Percentiles rank a stretch among this genome's conserved stretches.
phyloP scores from a whole-genome alignment of 2,797 vertebrate species.

The Acrocephalus scirpaceus region DNA sequence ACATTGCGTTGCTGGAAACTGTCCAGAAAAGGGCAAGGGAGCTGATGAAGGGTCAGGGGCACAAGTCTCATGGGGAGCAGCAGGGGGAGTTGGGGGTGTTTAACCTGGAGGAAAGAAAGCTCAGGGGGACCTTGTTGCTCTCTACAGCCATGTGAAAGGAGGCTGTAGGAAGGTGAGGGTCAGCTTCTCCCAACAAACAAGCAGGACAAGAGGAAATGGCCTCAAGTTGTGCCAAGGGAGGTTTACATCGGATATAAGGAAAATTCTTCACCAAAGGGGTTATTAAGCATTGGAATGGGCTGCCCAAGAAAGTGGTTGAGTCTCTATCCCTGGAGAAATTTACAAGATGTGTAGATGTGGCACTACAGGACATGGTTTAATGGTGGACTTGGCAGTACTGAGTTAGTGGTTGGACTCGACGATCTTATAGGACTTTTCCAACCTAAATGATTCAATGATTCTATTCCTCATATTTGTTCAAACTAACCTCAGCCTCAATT shows the following conservation, averaged over 20 bases:
- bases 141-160: background rate
- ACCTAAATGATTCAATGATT: background rate
- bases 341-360: background rate
- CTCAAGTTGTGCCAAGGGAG: background rate
- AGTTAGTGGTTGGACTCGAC: background rate
- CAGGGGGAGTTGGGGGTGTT: background rate
- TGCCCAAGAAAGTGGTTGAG: background rate
- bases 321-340: background rate
- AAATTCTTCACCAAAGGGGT: background rate
- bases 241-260: background rate
- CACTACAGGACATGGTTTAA: background rate
- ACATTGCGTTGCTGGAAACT: accelerated
- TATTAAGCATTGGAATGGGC: background rate
- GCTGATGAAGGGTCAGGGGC: background rate
- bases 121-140: background rate
- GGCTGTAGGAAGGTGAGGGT: background rate
- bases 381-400: background rate
- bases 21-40: background rate
- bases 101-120: background rate
- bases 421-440: background rate
- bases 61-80: background rate
- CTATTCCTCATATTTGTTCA: background rate
- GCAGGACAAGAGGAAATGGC: background rate
- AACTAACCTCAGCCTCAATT: background rate
- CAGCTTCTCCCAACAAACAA: background rate